Evolutionary conservation across 2,113 vertebrate species (phyloP), one percentile per base, ranked within the genome.

Genomic region (Centropristis striata): DNA sequence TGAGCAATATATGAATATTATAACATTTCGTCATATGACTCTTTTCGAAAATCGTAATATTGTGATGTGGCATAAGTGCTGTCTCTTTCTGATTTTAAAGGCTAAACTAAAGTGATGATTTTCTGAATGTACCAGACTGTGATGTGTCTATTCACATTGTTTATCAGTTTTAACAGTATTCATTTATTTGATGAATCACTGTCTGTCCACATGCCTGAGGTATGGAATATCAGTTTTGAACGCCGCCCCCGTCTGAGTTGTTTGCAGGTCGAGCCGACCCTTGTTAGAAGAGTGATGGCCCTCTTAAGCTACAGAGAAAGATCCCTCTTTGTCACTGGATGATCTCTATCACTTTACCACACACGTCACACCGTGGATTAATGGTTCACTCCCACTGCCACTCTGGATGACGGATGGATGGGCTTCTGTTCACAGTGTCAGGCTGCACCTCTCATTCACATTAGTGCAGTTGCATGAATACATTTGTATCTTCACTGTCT

Each of bases 271-370:
- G 47, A 37, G 37, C 4, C 15, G 66, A 83, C 75, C 76, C 44
- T 75, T 61, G 64, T 83, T 70, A 50, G 74, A 84, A 88, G 78
- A 77, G 21, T 49, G 71, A 77, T 88, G 71, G 71, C 66, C 71
- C 57, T 81, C 71, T 72, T 70, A 70, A 68, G 57, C 47, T 57
- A 9, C 67, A 16, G 74, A 60, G 57, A 71, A 23, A 9, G 12
- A 73, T 81, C 50, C 54, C 53, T 81, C 86, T 80, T 83, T 18
- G 61, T 75, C 78, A 37, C 71, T 76, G 68, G 66, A 68, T 69
- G 77, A 70, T 78, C 73, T 73, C 55, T 70, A 87, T 85, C 65
- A 69, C 86, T 93, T 89, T 81, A 85, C 72, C 88, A 85, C 69
- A 79, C 67, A 42, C 16, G 81, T 77, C 71, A 59, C 76, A 44